Conservation (phyloP, 2,797 vertebrate species). For the Eulemur coronatus region DNA sequence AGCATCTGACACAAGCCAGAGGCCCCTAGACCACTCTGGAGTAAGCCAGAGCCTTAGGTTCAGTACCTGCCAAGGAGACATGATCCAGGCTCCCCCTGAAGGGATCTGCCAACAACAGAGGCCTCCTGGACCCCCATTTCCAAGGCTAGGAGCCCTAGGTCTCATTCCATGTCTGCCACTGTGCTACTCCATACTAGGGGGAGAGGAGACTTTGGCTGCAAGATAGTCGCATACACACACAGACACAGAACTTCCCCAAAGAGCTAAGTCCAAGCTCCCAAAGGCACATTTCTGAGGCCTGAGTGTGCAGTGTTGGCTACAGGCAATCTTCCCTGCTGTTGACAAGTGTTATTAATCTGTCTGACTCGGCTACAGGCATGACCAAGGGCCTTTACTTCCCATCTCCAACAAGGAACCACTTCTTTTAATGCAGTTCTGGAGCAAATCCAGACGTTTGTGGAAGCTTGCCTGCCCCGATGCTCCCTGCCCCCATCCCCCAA, state of each 20-base stretch:
- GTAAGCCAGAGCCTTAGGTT: background rate
- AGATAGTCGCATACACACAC: background rate
- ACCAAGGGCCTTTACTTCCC: background rate
- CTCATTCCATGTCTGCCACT: background rate
- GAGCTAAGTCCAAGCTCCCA: background rate
- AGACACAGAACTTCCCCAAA: background rate
- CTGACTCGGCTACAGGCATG: background rate
- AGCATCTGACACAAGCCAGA: background rate
- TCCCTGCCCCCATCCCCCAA: background rate
- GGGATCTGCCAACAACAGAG: background rate
- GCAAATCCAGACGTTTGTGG: slow-evolving; percentile 36
- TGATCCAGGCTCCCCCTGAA: background rate
- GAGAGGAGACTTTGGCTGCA: background rate
- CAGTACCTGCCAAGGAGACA: background rate
- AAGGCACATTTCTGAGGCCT: background rate
- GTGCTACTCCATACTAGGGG: background rate
- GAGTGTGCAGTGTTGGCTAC: background rate
- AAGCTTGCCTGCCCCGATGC: background rate
- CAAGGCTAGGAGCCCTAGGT: background rate
- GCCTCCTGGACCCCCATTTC: background rate
- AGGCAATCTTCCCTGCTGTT: slow-evolving; percentile 10
- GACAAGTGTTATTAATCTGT: background rate
- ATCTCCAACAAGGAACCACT: slow-evolving; percentile 52
- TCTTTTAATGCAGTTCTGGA: slow-evolving; percentile 34
- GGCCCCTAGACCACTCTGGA: background rate